Base-by-base conservation (phyloP, 2,888 invertebrate genomes). In the Drosophila austrosaltans region DNA sequence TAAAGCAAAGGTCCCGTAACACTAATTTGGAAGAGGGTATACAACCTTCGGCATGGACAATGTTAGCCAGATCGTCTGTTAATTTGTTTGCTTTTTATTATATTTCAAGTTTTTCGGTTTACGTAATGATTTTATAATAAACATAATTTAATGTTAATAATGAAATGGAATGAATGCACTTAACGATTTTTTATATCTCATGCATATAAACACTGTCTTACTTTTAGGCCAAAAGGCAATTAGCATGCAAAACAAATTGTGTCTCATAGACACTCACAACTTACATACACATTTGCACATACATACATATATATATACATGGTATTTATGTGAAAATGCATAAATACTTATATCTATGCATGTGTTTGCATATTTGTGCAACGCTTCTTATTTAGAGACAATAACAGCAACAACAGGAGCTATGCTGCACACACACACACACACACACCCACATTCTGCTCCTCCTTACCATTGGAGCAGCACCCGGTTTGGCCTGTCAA, bases 231-330 rank as follows among this genome's bases (percentile, higher is more conserved):
- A 40, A 66, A 62, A 70, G 76, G 75, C 88, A 87, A 87, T 88
- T 88, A 88, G 86, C 76, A 88, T 88, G 83, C 88, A 86, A 82
- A 83, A 87, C 87, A 83, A 83, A 85, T 82, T 58, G 63, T 63
- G 73, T 76, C 78, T 57, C 48, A 60, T 48, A 25, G 57, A 53
- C 12, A 16, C 68, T 72, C 63, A 69, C 67, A 65, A 16, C 68
- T 72, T 61, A 69, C 67, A 65, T 20, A 42, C 39, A 36, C 56
- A 56, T 44, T 30, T 39, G 30, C 61, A 61, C 54, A 42, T 8
- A 36, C 10, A 8, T 8, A 4, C 5, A 5, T 32, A 5, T 32
- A 32, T 32, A 5, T 30, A 42, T 22, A 53, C 5, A 62, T 57
- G 72, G 66, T 81, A 83, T 81, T 74, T 75, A 83, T 82, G 71